Base-by-base conservation (phyloP, 2,888 invertebrate genomes). In the Andrena minutula region DNA sequence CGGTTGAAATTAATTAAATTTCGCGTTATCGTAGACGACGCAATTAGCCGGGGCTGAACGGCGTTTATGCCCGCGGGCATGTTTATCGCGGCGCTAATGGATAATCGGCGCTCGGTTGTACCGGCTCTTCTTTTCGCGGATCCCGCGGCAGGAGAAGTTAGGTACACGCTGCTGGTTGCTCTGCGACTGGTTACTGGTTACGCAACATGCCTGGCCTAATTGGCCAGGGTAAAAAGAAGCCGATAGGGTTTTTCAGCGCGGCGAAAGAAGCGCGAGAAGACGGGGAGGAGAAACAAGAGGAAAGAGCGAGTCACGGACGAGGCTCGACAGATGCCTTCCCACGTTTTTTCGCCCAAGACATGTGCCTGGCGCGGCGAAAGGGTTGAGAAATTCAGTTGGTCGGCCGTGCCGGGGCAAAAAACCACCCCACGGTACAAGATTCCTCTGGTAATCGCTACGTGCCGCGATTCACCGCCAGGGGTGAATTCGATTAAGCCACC, bases 401-500 rank as follows among this genome's bases (percentile, higher is more conserved):
- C 77, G 82, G 80, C 56, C 73, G 77, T 60, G 77, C 65, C 73
- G 68, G 49, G 82, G 87, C 87, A 91, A 91, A 91, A 91, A 91
- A 90, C 84, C 88, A 80, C 89, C 89, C 89, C 88, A 83, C 90
- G 82, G 87, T 87, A 85, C 87, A 87, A 89, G 86, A 90, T 90
- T 89, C 89, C 85, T 74, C 84, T 82, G 85, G 84, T 88, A 86
- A 87, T 88, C 86, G 87, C 77, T 84, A 79, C 87, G 80, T 72
- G 83, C 75, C 84, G 86, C 85, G 82, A 85, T 86, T 86, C 84
- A 81, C 82, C 82, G 83, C 80, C 77, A 89, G 90, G 93, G 93
- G 91, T 92, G 93, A 93, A 93, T 93, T 93, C 92, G 92, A 93
- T 93, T 93, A 93, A 89, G 74, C 12, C 72, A 47, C 68, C 78